Base-by-base conservation (phyloP, 2,888 invertebrate genomes). In the Idaea dimidiata region DNA sequence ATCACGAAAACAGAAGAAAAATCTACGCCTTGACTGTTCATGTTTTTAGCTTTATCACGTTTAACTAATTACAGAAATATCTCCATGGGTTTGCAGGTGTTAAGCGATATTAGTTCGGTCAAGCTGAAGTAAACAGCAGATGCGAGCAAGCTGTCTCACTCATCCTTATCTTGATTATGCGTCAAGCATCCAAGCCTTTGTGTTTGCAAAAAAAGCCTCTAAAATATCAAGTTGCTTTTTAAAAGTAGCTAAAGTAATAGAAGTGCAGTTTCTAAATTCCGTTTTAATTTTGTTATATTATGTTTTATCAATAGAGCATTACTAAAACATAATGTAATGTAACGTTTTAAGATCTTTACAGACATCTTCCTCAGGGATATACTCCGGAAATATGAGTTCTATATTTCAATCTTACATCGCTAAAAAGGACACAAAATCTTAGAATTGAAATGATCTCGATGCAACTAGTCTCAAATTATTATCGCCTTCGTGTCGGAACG, bases 401-500 rank as follows among this genome's bases (percentile, higher is more conserved):
- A n/a, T n/a, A n/a, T n/a, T n/a, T n/a, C n/a, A n/a, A n/a, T n/a
- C n/a, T n/a, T n/a, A n/a, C n/a, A n/a, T n/a, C n/a, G n/a, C n/a
- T n/a, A n/a, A n/a, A n/a, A n/a, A n/a, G n/a, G n/a, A n/a, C n/a
- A n/a, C n/a, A n/a, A n/a, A n/a, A n/a, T n/a, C n/a, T n/a, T 10
- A 43, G 10, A 43, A 43, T 10, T 43, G 8, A 43, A 43, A 3
- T 43, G 43, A 43, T 43, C 8, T 43, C 68, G 59, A 59, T 67
- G 76, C 24, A 24, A 24, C 56, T 60, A 68, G 66, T 68, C 56
- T 61, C 57, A 65, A 59, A 62, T 62, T 72, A 64, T 67, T 65
- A 60, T 80, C 66, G 73, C 78, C 76, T 79, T 82, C 80, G 60
- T 69, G 70, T 66, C 66, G 60, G 74, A 78, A 76, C 71, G 69